Evolutionary conservation across 30 jellyfish, hydroid and myxozoan genomes (phyloP).

Genomic region (Turritopsis rubra): DNA sequence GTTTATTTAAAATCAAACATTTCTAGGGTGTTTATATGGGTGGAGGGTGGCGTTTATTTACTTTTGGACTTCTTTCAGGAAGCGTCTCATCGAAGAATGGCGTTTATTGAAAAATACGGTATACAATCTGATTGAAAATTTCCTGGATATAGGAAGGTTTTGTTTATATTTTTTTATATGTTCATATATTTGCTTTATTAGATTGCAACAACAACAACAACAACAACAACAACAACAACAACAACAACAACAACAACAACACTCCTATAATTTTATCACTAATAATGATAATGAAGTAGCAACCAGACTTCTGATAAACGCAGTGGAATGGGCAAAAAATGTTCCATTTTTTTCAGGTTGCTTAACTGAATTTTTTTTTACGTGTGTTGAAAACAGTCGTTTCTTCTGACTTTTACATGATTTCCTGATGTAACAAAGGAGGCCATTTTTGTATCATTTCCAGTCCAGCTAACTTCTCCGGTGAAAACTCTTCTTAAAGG

Average conservation of each 20-base stretch:
- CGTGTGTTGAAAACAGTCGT: too few species aligned
- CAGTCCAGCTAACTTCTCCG: too few species aligned
- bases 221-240: constrained; percentile 20
- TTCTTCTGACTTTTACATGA: too few species aligned
- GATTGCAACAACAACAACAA: constrained; percentile 33
- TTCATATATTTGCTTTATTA: background rate
- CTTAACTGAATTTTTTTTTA: background rate
- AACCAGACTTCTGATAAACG: constrained; percentile 7
- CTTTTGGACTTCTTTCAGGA: too few species aligned
- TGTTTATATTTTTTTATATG: background rate
- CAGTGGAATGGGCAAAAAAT: constrained; percentile 91
- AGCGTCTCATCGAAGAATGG: too few species aligned
- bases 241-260: background rate
- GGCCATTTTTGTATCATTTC: too few species aligned
- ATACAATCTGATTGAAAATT: too few species aligned
- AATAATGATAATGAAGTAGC: constrained; percentile 11
- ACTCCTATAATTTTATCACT: background rate
- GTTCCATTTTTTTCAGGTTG: constrained; percentile 76
- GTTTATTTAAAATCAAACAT: too few species aligned
- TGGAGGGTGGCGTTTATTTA: too few species aligned
- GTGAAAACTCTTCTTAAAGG: too few species aligned
- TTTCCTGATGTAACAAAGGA: background rate
- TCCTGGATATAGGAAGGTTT: background rate
- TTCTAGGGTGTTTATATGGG: too few species aligned
- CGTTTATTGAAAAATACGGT: too few species aligned